Evolutionary conservation across 2,888 invertebrate species (phyloP).

Genomic region (Conomelus anceps): DNA sequence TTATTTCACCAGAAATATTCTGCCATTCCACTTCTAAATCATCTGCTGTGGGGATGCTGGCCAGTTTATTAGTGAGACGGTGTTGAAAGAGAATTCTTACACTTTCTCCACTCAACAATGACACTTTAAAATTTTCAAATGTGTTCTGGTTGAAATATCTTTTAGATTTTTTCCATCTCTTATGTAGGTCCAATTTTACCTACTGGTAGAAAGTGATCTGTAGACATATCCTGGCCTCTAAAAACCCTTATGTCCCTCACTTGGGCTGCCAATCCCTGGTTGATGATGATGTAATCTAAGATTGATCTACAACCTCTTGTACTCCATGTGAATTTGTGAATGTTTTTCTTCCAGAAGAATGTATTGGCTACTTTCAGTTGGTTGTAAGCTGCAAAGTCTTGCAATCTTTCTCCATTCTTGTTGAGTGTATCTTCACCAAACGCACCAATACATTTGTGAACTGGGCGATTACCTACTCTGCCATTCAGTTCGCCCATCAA

Average conservation of each 20-base stretch:
- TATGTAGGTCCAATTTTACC: not conserved
- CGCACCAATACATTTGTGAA: no score
- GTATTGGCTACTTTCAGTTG: not conserved
- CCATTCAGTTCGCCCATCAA: no score
- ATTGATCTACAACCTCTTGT: no score
- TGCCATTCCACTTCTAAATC: not conserved
- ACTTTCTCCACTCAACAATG: no score
- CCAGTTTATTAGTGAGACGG: not conserved
- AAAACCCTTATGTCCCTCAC: not conserved
- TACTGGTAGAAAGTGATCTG: not conserved
- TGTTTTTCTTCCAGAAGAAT: not conserved
- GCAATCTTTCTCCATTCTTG: not conserved
- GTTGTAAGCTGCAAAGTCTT: not conserved
- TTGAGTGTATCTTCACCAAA: not conserved
- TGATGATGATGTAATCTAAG: not conserved
- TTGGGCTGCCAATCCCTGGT: not conserved
- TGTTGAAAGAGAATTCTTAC: not conserved
- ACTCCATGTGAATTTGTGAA: not conserved
- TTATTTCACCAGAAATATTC: no score
- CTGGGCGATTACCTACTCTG: no score
- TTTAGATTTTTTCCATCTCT: not conserved
- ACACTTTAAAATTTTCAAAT: no score
- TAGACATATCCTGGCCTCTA: no score
- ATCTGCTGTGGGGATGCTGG: not conserved
- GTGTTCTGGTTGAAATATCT: not conserved